Evolutionary conservation across 2,888 invertebrate genomes (phyloP).

Genomic region (Trissonchulus sp.): DNA sequence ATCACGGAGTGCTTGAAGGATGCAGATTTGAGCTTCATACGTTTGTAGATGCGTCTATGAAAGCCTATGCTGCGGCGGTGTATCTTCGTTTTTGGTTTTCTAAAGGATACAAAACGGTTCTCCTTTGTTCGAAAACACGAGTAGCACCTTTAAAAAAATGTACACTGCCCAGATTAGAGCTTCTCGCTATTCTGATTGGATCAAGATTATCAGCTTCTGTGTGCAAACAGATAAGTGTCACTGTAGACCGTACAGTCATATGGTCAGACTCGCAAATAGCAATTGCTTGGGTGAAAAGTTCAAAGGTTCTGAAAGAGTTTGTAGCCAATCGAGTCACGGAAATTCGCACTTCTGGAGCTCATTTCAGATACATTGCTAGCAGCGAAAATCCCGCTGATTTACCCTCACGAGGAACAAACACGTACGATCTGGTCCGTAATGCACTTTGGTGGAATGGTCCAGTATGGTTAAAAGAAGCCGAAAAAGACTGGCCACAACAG

Average conservation of each 20-base stretch:
- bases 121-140: slow-evolving; percentile 35
- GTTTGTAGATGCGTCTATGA: slow-evolving; percentile 40
- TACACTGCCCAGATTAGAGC: slow-evolving; percentile 36
- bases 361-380: slow-evolving; percentile 40
- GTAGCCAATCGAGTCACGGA: slow-evolving; percentile 40
- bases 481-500: slow-evolving; percentile 15
- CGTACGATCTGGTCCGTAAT: slow-evolving; percentile 26
- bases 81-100: slow-evolving; percentile 32
- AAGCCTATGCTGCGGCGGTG: slow-evolving; percentile 37
- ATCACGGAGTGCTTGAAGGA: background rate
- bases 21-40: background rate
- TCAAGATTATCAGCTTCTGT: slow-evolving; percentile 32
- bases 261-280: slow-evolving; percentile 38
- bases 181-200: slow-evolving; percentile 18
- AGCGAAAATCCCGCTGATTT: slow-evolving; percentile 45
- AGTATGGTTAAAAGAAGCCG: slow-evolving; percentile 32
- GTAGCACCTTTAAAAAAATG: slow-evolving; percentile 39
- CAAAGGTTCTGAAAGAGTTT: slow-evolving; percentile 31
- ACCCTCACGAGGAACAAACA: slow-evolving; percentile 38
- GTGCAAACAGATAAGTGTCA: slow-evolving; percentile 35
- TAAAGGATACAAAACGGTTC: background rate
- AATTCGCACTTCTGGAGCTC: slow-evolving; percentile 35
- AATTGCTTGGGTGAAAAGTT: slow-evolving; percentile 37
- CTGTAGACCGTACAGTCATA: slow-evolving; percentile 26
- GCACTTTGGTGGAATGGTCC: slow-evolving; percentile 43